Evolutionary conservation across 2,113 vertebrate genomes (phyloP).

Genomic region (Menidia beryllina): DNA sequence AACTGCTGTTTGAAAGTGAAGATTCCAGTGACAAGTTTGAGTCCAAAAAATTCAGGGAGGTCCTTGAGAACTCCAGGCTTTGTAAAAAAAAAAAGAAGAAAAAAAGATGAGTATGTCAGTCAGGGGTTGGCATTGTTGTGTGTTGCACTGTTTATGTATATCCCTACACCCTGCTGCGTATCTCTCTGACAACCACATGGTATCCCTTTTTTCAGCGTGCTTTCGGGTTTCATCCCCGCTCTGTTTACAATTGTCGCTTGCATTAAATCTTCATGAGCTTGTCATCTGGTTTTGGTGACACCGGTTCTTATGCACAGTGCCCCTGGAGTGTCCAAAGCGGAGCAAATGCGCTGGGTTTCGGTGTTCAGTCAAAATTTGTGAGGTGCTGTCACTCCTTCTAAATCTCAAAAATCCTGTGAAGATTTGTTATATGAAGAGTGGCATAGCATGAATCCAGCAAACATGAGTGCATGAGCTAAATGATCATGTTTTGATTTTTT

Average conservation of each 20-base stretch:
- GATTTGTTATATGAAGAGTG: background rate
- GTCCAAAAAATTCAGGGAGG: constrained; percentile 15
- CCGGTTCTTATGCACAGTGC: constrained; percentile 13
- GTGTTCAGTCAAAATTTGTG: background rate
- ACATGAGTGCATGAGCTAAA: constrained; percentile 12
- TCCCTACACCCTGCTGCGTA: constrained; percentile 6
- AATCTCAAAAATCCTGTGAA: background rate
- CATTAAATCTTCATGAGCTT: constrained; percentile 33
- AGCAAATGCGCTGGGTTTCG: background rate
- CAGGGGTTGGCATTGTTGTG: background rate
- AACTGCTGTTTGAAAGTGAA: constrained; percentile 5
- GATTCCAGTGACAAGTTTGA: background rate
- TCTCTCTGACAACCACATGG: constrained; percentile 11
- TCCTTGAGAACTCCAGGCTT: background rate
- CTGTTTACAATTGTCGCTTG: constrained; percentile 5
- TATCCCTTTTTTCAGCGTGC: constrained; percentile 6
- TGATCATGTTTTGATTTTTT: constrained; percentile 24
- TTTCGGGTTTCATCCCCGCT: constrained; percentile 8
- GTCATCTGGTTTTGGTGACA: constrained; percentile 16
- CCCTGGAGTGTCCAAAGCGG: constrained; percentile 22
- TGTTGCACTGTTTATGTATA: constrained; percentile 8
- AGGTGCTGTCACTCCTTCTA: background rate
- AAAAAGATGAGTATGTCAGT: background rate
- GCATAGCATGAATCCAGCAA: constrained; percentile 4
- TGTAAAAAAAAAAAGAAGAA: constrained; percentile 1